Evolutionary conservation across 2,113 vertebrate genomes (phyloP).

Genomic region (Barbus barbus): DNA sequence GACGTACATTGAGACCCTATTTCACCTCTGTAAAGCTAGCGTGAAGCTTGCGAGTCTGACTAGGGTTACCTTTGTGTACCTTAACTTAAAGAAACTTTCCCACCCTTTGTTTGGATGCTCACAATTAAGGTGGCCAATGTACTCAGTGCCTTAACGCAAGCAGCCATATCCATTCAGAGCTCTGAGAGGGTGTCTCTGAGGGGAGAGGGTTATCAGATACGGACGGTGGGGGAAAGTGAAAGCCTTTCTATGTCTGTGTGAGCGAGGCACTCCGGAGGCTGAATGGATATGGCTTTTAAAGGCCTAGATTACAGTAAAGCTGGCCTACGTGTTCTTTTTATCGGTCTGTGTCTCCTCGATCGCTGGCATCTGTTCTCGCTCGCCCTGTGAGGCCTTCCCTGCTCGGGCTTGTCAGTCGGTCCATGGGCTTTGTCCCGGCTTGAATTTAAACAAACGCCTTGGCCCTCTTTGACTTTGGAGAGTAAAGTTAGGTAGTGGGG

Average conservation of each 20-base stretch:
- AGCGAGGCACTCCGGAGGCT: constrained; percentile 60
- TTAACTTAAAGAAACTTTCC: constrained; percentile 46
- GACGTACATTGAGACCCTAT: not conserved
- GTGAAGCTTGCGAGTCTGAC: not conserved
- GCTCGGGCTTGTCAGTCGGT: constrained; percentile 66
- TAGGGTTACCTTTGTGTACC: constrained; percentile 28
- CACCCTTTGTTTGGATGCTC: constrained; percentile 36
- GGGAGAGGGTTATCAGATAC: constrained; percentile 78
- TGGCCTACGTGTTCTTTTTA: constrained; percentile 65
- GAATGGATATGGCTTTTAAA: constrained; percentile 70
- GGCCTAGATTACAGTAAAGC: constrained; percentile 67
- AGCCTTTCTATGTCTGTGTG: constrained; percentile 57
- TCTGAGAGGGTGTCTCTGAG: constrained; percentile 69
- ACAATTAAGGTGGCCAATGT: constrained; percentile 47
- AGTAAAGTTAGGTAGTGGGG: too few relatives aligned
- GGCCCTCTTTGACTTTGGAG: constrained; percentile 53
- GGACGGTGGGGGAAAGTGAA: constrained; percentile 64
- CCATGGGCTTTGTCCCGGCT: constrained; percentile 69
- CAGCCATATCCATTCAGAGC: constrained; percentile 60
- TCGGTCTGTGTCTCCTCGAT: constrained; percentile 62
- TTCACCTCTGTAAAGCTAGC: not conserved
- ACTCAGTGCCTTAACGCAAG: constrained; percentile 51
- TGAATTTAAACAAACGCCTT: constrained; percentile 61
- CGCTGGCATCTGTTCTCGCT: constrained; percentile 57
- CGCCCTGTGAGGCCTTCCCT: constrained; percentile 58